Evolutionary conservation across 2,113 vertebrate genomes (phyloP).

Genomic region (Strigops habroptila): DNA sequence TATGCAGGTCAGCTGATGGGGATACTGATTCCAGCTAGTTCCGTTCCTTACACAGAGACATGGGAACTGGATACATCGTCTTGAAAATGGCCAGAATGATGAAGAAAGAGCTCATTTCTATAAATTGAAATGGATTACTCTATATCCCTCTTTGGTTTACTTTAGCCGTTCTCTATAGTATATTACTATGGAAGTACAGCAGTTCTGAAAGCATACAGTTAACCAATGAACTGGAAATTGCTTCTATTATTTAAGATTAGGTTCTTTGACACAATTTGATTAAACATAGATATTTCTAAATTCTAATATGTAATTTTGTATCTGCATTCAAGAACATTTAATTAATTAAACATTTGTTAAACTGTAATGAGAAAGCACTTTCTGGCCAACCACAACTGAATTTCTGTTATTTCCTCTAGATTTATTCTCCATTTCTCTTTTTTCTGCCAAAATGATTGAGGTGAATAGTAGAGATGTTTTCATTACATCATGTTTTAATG

Average conservation of each 20-base stretch:
- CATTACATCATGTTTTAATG: background rate
- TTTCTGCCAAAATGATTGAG: background rate
- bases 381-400: background rate
- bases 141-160: background rate
- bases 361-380: background rate
- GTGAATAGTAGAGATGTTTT: background rate
- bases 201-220: background rate
- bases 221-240: background rate
- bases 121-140: background rate
- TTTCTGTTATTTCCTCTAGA: background rate
- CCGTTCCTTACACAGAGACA: background rate
- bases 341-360: conserved; percentile 14
- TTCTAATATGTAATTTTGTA: background rate
- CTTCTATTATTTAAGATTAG: background rate
- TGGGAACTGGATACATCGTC: background rate
- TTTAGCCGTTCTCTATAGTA: background rate
- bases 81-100: background rate
- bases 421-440: background rate
- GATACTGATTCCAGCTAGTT: background rate
- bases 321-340: background rate
- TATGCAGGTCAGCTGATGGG: background rate
- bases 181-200: background rate
- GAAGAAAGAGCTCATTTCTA: background rate
- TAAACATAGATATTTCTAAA: background rate
- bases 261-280: background rate